Evolutionary conservation across 2,888 invertebrate species (phyloP).

Genomic region (Diogma glabrata): DNA sequence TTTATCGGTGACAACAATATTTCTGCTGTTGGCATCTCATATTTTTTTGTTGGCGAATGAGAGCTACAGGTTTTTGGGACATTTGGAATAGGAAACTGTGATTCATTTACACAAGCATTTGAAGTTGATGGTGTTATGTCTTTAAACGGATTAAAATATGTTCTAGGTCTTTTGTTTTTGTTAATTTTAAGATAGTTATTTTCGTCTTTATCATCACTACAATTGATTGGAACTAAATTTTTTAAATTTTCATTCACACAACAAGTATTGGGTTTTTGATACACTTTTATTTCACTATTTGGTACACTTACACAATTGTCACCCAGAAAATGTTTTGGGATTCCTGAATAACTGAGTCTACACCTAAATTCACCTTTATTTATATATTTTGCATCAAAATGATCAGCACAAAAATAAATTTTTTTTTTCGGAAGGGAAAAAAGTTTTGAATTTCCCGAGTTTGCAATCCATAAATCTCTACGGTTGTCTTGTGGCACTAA

Average conservation of each 20-base stretch:
- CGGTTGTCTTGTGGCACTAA: conserved; percentile 34
- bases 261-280: not conserved
- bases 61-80: not conserved
- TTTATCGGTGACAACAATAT: not conserved
- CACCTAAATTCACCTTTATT: not conserved
- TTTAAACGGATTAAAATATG: conserved; percentile 1
- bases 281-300: not conserved
- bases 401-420: conserved; percentile 2
- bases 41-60: not conserved
- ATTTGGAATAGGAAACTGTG: not conserved
- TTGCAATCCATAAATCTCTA: not conserved
- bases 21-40: not conserved
- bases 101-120: not conserved
- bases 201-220: not conserved
- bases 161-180: not conserved
- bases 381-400: not conserved
- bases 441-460: not conserved
- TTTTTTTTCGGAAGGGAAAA: not conserved
- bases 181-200: not conserved
- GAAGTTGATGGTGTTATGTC: not conserved
- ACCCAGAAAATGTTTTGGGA: not conserved
- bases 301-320: not conserved
- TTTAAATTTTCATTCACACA: not conserved
- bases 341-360: not conserved
- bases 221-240: not conserved